A percentile compares a stretch with the other conserved stretches of the same genome.
These are phyloP conservation scores for Pogonocherus hispidulus DNA, from an alignment of 2,888 invertebrate species.

Conservation along the genomic window DNA sequence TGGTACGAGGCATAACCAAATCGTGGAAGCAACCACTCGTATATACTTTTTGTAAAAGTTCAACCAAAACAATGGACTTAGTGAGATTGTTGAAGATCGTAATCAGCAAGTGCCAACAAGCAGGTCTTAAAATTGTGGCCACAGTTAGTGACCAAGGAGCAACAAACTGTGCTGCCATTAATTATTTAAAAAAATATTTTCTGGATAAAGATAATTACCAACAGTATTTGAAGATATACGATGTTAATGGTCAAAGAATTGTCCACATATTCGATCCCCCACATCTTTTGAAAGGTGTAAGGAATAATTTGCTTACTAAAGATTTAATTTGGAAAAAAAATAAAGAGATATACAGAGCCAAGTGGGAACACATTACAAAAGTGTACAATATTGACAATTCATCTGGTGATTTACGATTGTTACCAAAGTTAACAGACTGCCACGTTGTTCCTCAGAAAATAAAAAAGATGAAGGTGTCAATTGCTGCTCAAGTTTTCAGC, in stretches of 20 bases:
- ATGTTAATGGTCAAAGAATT: constrained; percentile 2
- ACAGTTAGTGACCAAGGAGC: constrained; percentile 23
- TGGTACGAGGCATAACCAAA: constrained; percentile 9
- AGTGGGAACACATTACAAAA: constrained; percentile 9
- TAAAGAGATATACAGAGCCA: background rate
- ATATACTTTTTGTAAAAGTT: background rate
- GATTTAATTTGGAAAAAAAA: constrained; percentile 13
- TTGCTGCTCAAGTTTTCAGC: constrained; percentile 35
- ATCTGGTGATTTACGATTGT: background rate
- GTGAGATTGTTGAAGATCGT: background rate
- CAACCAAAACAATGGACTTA: background rate
- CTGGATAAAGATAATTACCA: background rate
- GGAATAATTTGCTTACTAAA: constrained; percentile 14
- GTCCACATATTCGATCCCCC: constrained; percentile 19
- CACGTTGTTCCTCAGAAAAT: constrained; percentile 21
- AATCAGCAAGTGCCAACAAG: background rate
- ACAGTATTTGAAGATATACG: constrained; percentile 6
- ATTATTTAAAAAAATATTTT: background rate
- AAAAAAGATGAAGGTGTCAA: constrained; percentile 36
- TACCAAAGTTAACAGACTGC: constrained; percentile 5
- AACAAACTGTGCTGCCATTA: constrained; percentile 14
- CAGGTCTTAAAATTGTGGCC: constrained; percentile 3
- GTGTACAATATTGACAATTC: constrained; percentile 20
- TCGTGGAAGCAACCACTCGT: background rate
- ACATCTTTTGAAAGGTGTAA: background rate